Evolutionary conservation across 64 coral and sea anemone species (phyloP), one percentile per base, ranked within the genome.

Genomic region (Stichodactyla helianthus): DNA sequence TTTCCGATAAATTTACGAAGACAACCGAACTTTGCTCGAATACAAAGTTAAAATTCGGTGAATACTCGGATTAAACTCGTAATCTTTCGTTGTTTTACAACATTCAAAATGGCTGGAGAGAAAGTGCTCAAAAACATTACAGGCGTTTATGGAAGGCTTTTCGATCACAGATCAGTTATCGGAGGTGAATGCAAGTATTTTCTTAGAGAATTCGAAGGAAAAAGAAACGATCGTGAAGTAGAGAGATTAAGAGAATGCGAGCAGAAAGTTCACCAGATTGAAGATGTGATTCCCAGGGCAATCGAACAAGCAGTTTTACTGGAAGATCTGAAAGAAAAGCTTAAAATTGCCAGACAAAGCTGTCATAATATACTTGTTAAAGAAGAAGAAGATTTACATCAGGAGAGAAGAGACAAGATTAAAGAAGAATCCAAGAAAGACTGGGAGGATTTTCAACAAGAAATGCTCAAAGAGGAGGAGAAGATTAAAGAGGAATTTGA

Each of bases 171-270:
- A 80, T 84, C 94, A 7, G 80, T 97, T 0, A 51, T 97, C 12
- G 91, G 93, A 52, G 87, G 67, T 17, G 94, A 97, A 88, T 97
- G 91, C 67, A 97, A 97, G 88, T 97, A 88, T 80, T 81, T 97
- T 16, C 55, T 93, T n/a, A 89, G 88, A 71, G 94, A 97, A 77
- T 97, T 97, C 71, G 94, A 97, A 82, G 86, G 91, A 17, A 93
- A 93, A 58, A 82, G 94, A 53, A 97, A 90, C 62, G 94, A 93
- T 18, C 92, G 94, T 52, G 91, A 97, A 51, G 52, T 71, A 20
- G 85, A 77, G 77, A 97, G 84, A 52, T 85, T 97, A 23, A 79
- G 64, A 80, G 94, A 97, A 93, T 61, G 82, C 61, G 50, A 81
- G 14, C 77, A 90, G 12, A 97, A 86, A 90, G 88, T 93, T 15